phyloP scores from a whole-genome alignment of 2,113 vertebrate species.

The Phaethon lepturus region DNA sequence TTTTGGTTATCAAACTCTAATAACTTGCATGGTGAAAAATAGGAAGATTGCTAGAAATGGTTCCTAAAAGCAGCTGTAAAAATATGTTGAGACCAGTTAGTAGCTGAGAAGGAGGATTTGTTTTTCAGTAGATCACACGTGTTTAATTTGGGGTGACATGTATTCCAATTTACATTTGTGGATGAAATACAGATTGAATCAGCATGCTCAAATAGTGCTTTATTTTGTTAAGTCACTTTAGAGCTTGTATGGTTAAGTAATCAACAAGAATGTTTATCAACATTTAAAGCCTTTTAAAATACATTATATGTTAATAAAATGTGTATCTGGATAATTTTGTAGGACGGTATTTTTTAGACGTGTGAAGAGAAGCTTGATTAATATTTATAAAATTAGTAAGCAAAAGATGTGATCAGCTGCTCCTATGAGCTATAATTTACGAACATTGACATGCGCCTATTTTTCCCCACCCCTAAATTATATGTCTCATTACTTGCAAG shows the following conservation, averaged over 20 bases:
- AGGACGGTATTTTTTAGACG: neutral
- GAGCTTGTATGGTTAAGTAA: neutral
- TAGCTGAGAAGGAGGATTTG: neutral
- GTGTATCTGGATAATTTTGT: neutral
- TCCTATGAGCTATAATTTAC: neutral
- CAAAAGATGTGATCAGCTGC: neutral
- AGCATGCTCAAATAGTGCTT: neutral
- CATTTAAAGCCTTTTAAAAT: neutral
- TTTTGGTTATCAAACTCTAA: neutral
- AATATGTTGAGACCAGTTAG: neutral
- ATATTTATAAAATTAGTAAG: constrained; percentile 15
- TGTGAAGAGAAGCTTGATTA: neutral
- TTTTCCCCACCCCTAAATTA: neutral
- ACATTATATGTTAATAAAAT: neutral
- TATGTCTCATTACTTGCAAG: neutral
- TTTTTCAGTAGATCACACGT: neutral
- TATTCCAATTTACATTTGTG: neutral
- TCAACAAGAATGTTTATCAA: neutral
- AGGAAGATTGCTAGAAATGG: neutral
- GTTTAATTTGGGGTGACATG: neutral
- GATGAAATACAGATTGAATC: neutral
- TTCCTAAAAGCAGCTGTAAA: neutral
- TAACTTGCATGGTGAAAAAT: neutral
- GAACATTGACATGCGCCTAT: neutral
- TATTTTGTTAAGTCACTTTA: neutral